phyloP scores from a whole-genome alignment of 2,888 invertebrate species.

The Lithosia quadra region DNA sequence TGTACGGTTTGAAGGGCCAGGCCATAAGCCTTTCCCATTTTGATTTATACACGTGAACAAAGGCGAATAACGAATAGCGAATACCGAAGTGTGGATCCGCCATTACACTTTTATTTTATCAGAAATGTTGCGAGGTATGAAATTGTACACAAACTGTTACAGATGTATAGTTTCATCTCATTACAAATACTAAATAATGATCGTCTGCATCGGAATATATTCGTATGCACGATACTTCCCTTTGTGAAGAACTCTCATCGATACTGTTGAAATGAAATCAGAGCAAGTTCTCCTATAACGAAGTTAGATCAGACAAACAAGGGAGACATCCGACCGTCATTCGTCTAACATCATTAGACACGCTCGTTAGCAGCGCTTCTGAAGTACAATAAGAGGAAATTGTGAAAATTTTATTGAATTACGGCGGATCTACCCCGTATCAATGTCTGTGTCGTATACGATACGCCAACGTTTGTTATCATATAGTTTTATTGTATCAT shows the following conservation, averaged over 20 bases:
- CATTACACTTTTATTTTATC: no score
- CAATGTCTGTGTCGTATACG: conserved; percentile 16
- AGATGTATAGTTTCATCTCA: neutral
- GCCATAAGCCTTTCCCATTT: no score
- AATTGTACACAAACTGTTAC: no score
- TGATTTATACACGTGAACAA: no score
- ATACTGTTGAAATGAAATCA: conserved; percentile 50
- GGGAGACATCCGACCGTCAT: conserved; percentile 58
- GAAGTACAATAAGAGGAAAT: conserved; percentile 54
- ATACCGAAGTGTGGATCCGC: no score
- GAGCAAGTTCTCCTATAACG: conserved; percentile 65
- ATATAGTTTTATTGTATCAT: no score
- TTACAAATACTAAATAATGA: neutral
- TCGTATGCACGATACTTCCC: conserved; percentile 8
- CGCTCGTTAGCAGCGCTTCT: conserved; percentile 59
- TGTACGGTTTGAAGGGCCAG: no score
- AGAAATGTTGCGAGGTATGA: no score
- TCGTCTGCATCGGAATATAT: neutral
- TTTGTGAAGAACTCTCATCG: conserved; percentile 40
- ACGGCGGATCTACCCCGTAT: conserved; percentile 26
- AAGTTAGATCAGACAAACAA: conserved; percentile 70
- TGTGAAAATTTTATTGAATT: conserved; percentile 57
- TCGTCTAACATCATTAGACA: conserved; percentile 63
- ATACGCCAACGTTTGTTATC: conserved; percentile 5
- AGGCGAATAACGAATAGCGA: no score